Percentiles rank a stretch among this genome's conserved stretches.
phyloP scores from a whole-genome alignment of 2,888 invertebrate species.

The Fissipunctia ypsillon region DNA sequence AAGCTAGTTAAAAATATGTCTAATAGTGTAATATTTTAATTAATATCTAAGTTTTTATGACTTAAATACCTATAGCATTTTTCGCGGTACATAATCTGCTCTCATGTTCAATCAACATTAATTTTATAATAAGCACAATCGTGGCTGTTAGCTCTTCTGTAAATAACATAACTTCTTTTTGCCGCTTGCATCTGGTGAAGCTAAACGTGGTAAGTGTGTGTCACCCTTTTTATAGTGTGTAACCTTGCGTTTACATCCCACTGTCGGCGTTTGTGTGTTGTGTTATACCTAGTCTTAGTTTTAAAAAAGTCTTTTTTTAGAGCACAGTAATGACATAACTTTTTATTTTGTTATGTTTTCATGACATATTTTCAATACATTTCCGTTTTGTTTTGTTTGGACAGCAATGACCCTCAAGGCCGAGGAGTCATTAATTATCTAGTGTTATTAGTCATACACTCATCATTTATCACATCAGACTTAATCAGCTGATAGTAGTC shows the following conservation, averaged over 20 bases:
- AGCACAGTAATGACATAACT: not conserved
- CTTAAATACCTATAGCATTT: no score
- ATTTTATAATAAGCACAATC: conserved; percentile 65
- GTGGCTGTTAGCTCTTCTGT: conserved; percentile 82
- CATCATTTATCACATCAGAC: conserved; percentile 27
- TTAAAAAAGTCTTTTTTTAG: not conserved
- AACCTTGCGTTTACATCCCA: conserved; percentile 26
- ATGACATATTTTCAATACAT: not conserved
- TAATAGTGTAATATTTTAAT: no score
- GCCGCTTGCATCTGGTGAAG: conserved; percentile 87
- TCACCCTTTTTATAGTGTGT: conserved; percentile 59
- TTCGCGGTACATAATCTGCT: conserved; percentile 42
- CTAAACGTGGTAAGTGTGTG: conserved; percentile 86
- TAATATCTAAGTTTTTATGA: no score
- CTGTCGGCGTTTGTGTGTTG: conserved; percentile 36
- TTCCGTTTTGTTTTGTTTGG: not conserved
- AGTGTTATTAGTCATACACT: conserved; percentile 19
- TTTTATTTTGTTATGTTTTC: not conserved
- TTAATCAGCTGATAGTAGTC: not conserved
- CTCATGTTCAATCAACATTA: conserved; percentile 35
- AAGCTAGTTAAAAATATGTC: no score
- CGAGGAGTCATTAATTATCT: not conserved
- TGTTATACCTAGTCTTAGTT: not conserved
- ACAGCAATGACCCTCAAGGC: not conserved
- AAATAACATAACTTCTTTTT: conserved; percentile 87